Evolutionary conservation across 2,797 vertebrate species (phyloP).

Genomic region (Mormyrus hasselquistii): DNA sequence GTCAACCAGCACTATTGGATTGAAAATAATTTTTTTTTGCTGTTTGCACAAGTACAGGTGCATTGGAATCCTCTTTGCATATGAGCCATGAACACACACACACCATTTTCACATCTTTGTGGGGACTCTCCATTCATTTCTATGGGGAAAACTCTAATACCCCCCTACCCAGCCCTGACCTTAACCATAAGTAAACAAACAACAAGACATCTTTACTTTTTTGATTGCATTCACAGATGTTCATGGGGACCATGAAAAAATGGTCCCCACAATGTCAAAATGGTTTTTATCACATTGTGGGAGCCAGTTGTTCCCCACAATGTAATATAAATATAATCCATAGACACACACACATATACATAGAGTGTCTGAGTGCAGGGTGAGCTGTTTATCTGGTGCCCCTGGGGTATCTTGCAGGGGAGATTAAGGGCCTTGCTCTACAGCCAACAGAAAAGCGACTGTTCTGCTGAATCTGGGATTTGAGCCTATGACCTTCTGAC

Average conservation of each 20-base stretch:
- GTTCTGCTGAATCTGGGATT: neutral
- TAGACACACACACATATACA: neutral
- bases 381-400: neutral
- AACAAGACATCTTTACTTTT: neutral
- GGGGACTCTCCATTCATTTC: too few species aligned
- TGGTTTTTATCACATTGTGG: neutral
- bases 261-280: neutral
- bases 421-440: neutral
- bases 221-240: neutral
- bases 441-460: neutral
- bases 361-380: neutral
- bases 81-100: neutral
- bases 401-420: neutral
- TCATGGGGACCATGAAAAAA: neutral
- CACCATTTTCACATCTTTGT: too few species aligned
- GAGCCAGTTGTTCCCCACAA: neutral
- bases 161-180: too few species aligned
- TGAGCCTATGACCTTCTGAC: neutral
- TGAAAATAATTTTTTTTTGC: neutral
- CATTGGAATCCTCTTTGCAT: neutral
- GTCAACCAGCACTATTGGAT: neutral
- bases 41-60: neutral
- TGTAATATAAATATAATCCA: neutral
- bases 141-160: too few species aligned
- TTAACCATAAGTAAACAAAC: neutral